Evolutionary conservation across 2,888 invertebrate genomes (phyloP), one percentile per base, ranked within the genome.

Genomic region (Graphium colonna): DNA sequence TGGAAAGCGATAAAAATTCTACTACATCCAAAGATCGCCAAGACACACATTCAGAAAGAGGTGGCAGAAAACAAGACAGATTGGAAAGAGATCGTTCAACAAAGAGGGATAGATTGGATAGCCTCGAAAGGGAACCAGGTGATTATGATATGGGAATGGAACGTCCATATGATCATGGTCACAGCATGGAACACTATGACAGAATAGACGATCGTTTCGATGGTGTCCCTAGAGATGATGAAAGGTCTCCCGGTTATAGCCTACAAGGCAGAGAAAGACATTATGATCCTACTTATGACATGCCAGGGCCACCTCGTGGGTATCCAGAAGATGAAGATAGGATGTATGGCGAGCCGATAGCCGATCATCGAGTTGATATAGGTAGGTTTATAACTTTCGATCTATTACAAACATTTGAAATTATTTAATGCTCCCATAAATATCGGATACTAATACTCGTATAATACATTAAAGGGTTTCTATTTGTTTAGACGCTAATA

Each of bases 321-420:
- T 89, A 90, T 63, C 81, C 90, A 39, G 89, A 91, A 57, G 90
- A 91, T 58, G 87, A 91, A 50, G 91, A 92, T 54, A 80, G 92
- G 63, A 82, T 90, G 60, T 83, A 91, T 60, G 89, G 89, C 44
- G 88, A 91, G 57, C 82, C 78, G 57, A 69, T 90, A 57, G 82
- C 81, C 61, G 81, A 90, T 65, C 75, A 86, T 67, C 73, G 90
- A 67, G 75, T 80, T 62, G 90, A 88, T 60, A 79, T 90, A 64
- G 86, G 84, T 84, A 70, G 1, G 42, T 50, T 18, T n/a, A 43
- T 26, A 10, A 31, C 8, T 21, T 21, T 21, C 21, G 21, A 21
- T 21, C 2, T 21, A 21, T 21, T n/a, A n/a, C n/a, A n/a, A n/a
- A n/a, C n/a, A n/a, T n/a, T n/a, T n/a, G n/a, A n/a, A n/a, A n/a